phyloP scores from a whole-genome alignment of 2,888 invertebrate genomes.

The Liposcelis brunnea region DNA sequence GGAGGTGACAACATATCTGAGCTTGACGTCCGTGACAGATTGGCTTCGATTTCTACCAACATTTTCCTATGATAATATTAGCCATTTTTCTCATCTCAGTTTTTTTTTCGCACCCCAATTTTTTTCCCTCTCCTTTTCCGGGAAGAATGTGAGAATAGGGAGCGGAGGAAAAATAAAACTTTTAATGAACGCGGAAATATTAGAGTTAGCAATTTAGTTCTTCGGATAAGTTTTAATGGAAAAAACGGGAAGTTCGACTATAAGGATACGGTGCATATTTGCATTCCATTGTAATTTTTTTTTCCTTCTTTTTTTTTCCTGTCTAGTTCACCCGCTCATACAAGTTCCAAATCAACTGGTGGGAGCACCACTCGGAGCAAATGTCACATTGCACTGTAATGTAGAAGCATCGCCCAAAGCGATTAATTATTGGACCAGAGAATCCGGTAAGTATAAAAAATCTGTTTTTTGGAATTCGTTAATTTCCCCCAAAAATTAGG shows the following conservation, averaged over 20 bases:
- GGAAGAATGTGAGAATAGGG: conserved; percentile 6
- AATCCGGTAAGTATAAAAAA: conserved; percentile 69
- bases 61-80: not conserved
- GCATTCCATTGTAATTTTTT: too few relatives aligned
- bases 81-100: not conserved
- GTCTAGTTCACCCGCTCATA: conserved; percentile 75
- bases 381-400: conserved; percentile 69
- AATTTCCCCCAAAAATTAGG: too few relatives aligned
- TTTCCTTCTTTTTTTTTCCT: too few relatives aligned
- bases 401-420: conserved; percentile 87
- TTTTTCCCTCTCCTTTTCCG: not conserved
- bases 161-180: not conserved
- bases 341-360: conserved; percentile 88
- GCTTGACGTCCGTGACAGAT: not conserved
- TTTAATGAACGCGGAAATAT: conserved; percentile 7
- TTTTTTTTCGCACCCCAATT: not conserved
- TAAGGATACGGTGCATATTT: too few relatives aligned
- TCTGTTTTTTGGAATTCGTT: too few relatives aligned
- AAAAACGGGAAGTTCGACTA: not conserved
- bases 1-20: too few relatives aligned
- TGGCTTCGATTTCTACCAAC: not conserved
- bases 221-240: conserved; percentile 1
- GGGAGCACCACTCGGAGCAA: conserved; percentile 69
- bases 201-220: too few relatives aligned
- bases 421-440: conserved; percentile 87